These are phyloP conservation scores for Cephus sareptanus DNA, from an alignment of 2,888 invertebrate species.

Conservation along the genomic window DNA sequence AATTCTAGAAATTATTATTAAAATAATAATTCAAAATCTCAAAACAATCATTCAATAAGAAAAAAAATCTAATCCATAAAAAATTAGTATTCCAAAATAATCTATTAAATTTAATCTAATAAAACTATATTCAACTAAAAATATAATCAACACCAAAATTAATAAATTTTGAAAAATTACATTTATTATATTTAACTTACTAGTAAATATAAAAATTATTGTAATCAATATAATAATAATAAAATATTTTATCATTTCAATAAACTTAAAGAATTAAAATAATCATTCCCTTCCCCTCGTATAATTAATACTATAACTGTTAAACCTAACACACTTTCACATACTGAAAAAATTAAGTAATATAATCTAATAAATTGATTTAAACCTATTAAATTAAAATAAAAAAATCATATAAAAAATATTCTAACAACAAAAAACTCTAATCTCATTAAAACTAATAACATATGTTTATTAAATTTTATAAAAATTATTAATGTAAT, in stretches of 20 bases:
- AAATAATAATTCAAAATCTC: constrained; percentile 72
- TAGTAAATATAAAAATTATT: constrained; percentile 62
- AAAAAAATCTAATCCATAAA: constrained; percentile 29
- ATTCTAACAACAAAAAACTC: no score
- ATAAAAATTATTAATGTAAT: no score
- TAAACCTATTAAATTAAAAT: no score
- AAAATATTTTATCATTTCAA: constrained; percentile 70
- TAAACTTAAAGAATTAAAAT: no score
- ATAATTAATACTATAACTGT: constrained; percentile 62
- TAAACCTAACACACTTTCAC: no score
- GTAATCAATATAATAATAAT: constrained; percentile 43
- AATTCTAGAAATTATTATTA: constrained; percentile 72
- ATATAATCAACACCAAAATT: constrained; percentile 60
- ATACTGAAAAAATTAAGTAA: no score
- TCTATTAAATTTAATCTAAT: constrained; percentile 53
- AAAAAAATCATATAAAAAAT: no score
- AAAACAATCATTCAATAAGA: constrained; percentile 57
- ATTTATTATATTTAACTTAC: constrained; percentile 66
- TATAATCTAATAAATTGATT: no score
- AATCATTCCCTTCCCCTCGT: constrained; percentile 70
- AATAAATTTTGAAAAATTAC: constrained; percentile 62
- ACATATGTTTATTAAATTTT: no score
- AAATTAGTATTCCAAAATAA: constrained; percentile 14
- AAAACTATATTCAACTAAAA: constrained; percentile 41
- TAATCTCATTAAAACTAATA: no score